These are phyloP conservation scores for Stichopus horrens DNA, from an alignment of 53 echinoderm and acorn worm genomes.

Conservation along the genomic window DNA sequence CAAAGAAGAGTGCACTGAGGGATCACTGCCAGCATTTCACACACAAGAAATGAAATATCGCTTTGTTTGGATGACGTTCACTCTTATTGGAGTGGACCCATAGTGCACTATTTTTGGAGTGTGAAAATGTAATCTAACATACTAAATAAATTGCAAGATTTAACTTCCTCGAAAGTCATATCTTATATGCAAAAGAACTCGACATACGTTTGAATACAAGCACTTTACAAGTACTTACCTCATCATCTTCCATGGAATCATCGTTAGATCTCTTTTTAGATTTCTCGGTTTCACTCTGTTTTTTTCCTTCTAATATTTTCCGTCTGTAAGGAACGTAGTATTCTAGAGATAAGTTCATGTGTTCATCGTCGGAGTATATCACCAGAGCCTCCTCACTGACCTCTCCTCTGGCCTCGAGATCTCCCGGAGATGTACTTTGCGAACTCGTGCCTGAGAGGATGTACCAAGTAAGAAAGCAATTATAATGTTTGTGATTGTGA, in stretches of 20 bases:
- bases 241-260: background rate
- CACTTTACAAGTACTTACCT: background rate
- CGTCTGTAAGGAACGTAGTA: constrained; percentile 68
- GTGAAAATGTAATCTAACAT: no score
- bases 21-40: no score
- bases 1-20: no score
- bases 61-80: no score
- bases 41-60: no score
- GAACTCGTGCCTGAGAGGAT: constrained; percentile 56
- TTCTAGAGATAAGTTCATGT: constrained; percentile 84
- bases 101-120: no score
- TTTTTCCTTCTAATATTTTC: constrained; percentile 45
- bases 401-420: constrained; percentile 78
- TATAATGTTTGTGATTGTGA: no score
- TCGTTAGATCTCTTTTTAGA: constrained; percentile 48
- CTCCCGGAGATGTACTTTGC: constrained; percentile 51
- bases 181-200: no score
- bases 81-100: no score
- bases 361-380: constrained; percentile 89
- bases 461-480: background rate
- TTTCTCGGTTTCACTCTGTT: constrained; percentile 29
- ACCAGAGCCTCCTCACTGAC: constrained; percentile 78
- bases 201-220: no score
- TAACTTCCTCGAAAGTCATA: no score
- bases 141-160: no score